Percentiles rank a stretch among this genome's conserved stretches.
These are phyloP conservation scores for Circaetus gallicus DNA, from an alignment of 2,113 vertebrate species.

Conservation along the genomic window DNA sequence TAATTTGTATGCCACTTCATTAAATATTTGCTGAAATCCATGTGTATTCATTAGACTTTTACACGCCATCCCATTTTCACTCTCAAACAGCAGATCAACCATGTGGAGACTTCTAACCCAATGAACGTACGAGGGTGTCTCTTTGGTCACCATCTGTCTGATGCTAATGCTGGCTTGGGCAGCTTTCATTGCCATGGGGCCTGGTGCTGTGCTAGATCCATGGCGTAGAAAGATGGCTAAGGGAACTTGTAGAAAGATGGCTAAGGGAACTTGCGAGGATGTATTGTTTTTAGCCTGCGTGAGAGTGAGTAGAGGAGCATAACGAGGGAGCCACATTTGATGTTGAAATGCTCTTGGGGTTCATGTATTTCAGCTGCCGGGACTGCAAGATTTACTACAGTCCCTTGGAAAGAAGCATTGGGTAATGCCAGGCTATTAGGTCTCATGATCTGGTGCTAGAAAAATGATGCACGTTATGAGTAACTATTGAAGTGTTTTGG, in stretches of 20 bases:
- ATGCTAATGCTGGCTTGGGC: too few species aligned
- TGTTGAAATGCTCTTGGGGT: not conserved
- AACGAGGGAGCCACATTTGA: fast-evolving
- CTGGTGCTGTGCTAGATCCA: fast-evolving
- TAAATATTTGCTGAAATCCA: not conserved
- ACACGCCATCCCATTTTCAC: not conserved
- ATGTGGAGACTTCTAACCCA: not conserved
- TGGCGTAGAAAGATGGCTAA: not conserved
- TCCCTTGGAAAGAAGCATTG: not conserved
- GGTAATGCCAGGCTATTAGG: not conserved
- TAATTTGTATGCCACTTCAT: not conserved
- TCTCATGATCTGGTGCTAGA: not conserved
- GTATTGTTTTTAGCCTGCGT: fast-evolving
- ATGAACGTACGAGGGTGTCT: fast-evolving
- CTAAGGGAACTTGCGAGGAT: not conserved
- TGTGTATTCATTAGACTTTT: not conserved
- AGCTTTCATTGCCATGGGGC: not conserved
- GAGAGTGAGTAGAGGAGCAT: not conserved
- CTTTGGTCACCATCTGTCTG: fast-evolving
- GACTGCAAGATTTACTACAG: not conserved
- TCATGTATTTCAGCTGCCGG: not conserved
- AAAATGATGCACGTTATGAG: not conserved
- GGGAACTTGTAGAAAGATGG: not conserved
- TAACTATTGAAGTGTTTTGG: not conserved
- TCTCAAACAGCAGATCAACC: not conserved